Evolutionary conservation across 1,140 invertebrate genomes (phyloP).

Genomic region (Frieseomelitta varia): DNA sequence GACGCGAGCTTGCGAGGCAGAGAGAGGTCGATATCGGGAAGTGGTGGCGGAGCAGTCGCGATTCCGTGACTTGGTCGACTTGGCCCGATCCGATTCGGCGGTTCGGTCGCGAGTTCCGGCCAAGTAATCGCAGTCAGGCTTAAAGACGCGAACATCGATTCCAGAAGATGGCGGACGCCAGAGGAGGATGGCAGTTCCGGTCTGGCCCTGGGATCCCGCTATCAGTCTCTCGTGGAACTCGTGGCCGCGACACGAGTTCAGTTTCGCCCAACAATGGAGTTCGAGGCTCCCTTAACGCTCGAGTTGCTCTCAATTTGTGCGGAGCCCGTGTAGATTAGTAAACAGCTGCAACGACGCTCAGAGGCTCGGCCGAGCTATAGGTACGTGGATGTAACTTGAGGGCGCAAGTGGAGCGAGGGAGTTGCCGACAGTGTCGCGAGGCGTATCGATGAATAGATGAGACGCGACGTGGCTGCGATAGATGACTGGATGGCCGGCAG

Average conservation of each 20-base stretch:
- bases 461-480: not conserved
- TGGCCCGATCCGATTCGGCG: no score
- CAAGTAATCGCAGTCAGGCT: slow-evolving; percentile 26
- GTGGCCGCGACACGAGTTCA: slow-evolving; percentile 7
- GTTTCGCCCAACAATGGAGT: slow-evolving; percentile 31
- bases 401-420: slow-evolving; percentile 10
- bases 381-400: slow-evolving; percentile 8
- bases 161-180: not conserved
- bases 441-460: slow-evolving; percentile 17
- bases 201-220: not conserved
- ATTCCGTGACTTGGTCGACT: not conserved
- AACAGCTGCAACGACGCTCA: slow-evolving; percentile 16
- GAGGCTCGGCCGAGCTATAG: not conserved
- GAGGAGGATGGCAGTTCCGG: not conserved
- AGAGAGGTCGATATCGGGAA: not conserved
- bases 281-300: slow-evolving; percentile 12
- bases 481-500: not conserved
- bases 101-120: not conserved
- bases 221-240: not conserved
- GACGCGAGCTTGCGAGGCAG: not conserved
- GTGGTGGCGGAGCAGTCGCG: not conserved
- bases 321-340: slow-evolving; percentile 26
- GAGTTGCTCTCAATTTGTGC: slow-evolving; percentile 41
- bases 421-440: not conserved
- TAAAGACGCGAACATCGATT: slow-evolving; percentile 33